Conservation (phyloP, 2,113 vertebrate species). For the Scortum barcoo region DNA sequence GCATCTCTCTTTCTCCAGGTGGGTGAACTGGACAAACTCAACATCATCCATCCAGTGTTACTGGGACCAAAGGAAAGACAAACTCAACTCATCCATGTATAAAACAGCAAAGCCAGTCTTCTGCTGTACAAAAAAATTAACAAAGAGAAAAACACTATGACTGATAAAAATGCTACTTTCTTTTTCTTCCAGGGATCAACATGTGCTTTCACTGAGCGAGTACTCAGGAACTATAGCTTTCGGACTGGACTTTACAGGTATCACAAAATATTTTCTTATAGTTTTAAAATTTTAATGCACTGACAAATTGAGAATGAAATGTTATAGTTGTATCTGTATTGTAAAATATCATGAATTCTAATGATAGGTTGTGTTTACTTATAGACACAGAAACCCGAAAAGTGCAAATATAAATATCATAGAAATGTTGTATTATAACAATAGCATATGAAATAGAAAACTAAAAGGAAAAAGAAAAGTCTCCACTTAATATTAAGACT, state of each 20-base stretch:
- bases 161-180: not conserved
- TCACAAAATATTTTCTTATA: too few species aligned
- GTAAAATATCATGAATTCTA: not conserved
- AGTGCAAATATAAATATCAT: too few species aligned
- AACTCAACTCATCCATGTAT: conserved; percentile 89
- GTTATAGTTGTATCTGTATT: not conserved
- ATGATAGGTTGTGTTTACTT: not conserved
- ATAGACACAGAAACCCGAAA: not conserved
- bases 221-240: conserved; percentile 87
- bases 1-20: conserved; percentile 85
- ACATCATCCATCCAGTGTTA: conserved; percentile 92
- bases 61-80: too few species aligned
- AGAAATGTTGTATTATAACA: too few species aligned
- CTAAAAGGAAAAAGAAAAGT: too few species aligned
- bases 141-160: not conserved
- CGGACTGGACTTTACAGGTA: conserved; percentile 93
- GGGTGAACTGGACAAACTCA: conserved; percentile 88
- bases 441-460: too few species aligned
- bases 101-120: not conserved
- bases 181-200: conserved; percentile 85
- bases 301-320: not conserved
- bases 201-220: conserved; percentile 89
- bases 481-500: too few species aligned
- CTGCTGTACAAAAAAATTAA: too few species aligned
- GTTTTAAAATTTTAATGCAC: not conserved